These are phyloP conservation scores for Betta splendens DNA, from an alignment of 2,797 vertebrate species.

Conservation along the genomic window DNA sequence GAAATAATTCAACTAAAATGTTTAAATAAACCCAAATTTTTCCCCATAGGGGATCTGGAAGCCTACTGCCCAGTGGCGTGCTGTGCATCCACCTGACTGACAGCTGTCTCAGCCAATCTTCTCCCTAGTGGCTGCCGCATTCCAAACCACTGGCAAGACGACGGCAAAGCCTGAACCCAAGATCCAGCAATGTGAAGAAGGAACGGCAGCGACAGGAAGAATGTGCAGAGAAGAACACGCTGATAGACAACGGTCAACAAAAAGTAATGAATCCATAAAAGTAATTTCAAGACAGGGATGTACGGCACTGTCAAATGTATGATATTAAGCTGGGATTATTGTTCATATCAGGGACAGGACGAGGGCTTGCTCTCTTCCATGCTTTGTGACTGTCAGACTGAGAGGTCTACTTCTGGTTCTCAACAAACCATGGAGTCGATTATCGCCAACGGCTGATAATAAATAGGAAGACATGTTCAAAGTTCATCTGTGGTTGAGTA, in stretches of 20 bases:
- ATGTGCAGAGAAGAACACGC: conserved; percentile 32
- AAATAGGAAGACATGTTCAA: conserved; percentile 37
- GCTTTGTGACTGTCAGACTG: conserved; percentile 18
- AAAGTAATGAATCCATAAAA: conserved; percentile 62
- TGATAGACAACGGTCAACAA: conserved; percentile 38
- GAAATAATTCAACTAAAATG: no score
- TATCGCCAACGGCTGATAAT: conserved; percentile 42
- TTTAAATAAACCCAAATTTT: no score
- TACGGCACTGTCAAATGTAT: conserved; percentile 49
- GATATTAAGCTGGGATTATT: conserved; percentile 69
- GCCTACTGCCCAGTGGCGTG: background rate
- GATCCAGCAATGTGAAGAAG: background rate
- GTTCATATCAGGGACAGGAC: conserved; percentile 37
- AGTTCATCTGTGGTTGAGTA: conserved; percentile 25
- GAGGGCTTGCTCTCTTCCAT: conserved; percentile 29
- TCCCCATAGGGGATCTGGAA: background rate
- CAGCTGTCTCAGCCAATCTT: background rate
- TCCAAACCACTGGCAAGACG: conserved; percentile 5
- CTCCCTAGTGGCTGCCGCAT: background rate
- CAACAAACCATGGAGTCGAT: conserved; percentile 28
- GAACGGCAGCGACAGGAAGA: background rate
- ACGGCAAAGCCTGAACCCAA: conserved; percentile 5
- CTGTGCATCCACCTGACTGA: conserved; percentile 1
- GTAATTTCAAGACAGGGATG: conserved; percentile 42
- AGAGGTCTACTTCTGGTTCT: conserved; percentile 30